These are phyloP conservation scores for Emmelina monodactyla DNA, from an alignment of 2,888 invertebrate species.

Conservation along the genomic window DNA sequence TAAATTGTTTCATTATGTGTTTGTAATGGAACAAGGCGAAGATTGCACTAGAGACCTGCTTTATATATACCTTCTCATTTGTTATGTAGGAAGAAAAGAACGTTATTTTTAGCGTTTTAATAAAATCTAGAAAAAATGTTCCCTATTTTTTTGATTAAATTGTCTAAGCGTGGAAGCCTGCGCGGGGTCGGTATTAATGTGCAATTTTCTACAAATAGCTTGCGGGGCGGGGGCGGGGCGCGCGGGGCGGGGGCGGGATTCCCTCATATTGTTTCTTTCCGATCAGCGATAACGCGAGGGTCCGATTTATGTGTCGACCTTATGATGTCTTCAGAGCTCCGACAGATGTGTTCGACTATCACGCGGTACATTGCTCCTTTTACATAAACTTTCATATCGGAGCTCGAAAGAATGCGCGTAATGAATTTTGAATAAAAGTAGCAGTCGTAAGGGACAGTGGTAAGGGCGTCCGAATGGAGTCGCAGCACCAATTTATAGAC, in stretches of 20 bases:
- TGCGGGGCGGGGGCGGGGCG: background rate
- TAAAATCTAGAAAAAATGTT: no score
- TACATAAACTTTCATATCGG: background rate
- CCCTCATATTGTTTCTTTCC: constrained; percentile 36
- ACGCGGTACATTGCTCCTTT: constrained; percentile 11
- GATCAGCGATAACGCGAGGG: constrained; percentile 34
- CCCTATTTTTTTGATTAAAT: no score
- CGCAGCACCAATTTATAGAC: constrained; percentile 31
- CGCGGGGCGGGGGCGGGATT: background rate
- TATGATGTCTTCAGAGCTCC: constrained; percentile 5
- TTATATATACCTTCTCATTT: no score
- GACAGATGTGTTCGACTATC: background rate
- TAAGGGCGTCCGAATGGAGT: constrained; percentile 21
- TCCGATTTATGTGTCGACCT: constrained; percentile 26
- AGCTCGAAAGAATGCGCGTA: constrained; percentile 6
- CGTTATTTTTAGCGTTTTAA: no score
- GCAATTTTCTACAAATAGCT: no score
- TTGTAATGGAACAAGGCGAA: no score
- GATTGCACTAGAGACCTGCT: no score
- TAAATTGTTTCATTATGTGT: no score
- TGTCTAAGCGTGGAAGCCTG: no score
- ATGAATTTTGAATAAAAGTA: constrained; percentile 13
- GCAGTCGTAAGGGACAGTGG: constrained; percentile 9
- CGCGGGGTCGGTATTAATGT: no score
- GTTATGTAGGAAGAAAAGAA: no score